These are phyloP conservation scores for Talpa occidentalis DNA, from an alignment of 2,113 vertebrate species.

Conservation along the genomic window DNA sequence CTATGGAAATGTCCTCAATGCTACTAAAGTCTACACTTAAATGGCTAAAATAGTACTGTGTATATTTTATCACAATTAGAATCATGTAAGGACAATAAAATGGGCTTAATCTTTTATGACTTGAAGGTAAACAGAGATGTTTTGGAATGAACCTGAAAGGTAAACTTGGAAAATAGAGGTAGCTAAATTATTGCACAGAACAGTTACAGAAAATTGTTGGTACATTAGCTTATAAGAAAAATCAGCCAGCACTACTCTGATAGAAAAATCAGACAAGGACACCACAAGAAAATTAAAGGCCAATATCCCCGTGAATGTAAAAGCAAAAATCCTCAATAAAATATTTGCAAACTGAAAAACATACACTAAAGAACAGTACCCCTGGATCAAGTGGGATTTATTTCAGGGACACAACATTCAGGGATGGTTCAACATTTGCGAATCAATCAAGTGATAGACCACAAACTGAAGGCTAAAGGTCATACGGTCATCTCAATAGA, in stretches of 20 bases:
- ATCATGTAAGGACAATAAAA: neutral
- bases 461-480: neutral
- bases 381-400: neutral
- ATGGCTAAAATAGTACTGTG: no score
- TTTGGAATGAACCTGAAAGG: neutral
- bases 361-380: neutral
- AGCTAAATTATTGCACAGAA: neutral
- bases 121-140: neutral
- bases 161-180: neutral
- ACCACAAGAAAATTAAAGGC: neutral
- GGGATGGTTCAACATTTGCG: neutral
- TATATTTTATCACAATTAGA: neutral
- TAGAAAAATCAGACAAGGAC: neutral
- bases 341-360: neutral
- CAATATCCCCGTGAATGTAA: neutral
- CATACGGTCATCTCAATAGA: neutral
- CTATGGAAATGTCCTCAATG: fast-evolving
- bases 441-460: neutral
- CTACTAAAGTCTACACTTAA: neutral
- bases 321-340: neutral
- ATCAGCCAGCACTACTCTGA: neutral
- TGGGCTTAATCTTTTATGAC: neutral
- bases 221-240: neutral
- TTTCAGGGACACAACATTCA: neutral
- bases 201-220: neutral